Evolutionary conservation across 2,113 vertebrate species (phyloP), one percentile per base, ranked within the genome.

Genomic region (Dolichallabes microphthalmus): DNA sequence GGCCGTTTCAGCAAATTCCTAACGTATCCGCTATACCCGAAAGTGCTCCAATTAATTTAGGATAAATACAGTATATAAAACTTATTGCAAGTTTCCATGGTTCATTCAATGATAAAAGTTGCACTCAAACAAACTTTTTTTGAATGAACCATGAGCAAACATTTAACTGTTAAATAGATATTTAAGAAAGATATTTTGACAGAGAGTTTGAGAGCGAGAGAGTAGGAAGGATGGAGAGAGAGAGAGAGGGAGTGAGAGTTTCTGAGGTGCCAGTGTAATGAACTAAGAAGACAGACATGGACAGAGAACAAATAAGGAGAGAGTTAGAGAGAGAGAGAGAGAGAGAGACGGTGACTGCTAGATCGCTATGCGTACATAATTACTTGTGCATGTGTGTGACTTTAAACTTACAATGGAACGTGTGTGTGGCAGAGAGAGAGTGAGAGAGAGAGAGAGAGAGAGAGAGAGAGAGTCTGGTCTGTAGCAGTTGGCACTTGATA

Each of bases 401-500:
- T 82, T 66, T 52, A 66, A 68, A 66, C 80, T 64, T 82, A 82
- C 80, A 82, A 82, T 66, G 61, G 80, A 53, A 82, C 63, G 91
- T 84, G 86, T 80, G 85, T 22, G 50, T 90, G 88, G 30, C n/a
- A 79, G 85, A 45, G 73, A 86, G 77, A 52, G 61, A 88, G 78
- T 82, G 58, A 76, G 79, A 88, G 89, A 89, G 90, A 79, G 76
- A 82, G 63, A 85, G 85, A 69, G 80, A 86, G 76, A 69, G 68
- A 52, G 19, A 25, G 32, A 86, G 78, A 80, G 73, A 88, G 78
- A 89, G 91, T 92, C 91, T 94, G 92, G 89, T 81, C 81, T 90
- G 89, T 90, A 90, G 91, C 94, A 92, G 93, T 92, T 94, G 91
- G 92, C 91, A 92, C 89, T 89, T 86, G 90, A 92, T 90, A 19